Conservation (phyloP, 1,140 invertebrate species). For the Drosophila ercepeae region DNA sequence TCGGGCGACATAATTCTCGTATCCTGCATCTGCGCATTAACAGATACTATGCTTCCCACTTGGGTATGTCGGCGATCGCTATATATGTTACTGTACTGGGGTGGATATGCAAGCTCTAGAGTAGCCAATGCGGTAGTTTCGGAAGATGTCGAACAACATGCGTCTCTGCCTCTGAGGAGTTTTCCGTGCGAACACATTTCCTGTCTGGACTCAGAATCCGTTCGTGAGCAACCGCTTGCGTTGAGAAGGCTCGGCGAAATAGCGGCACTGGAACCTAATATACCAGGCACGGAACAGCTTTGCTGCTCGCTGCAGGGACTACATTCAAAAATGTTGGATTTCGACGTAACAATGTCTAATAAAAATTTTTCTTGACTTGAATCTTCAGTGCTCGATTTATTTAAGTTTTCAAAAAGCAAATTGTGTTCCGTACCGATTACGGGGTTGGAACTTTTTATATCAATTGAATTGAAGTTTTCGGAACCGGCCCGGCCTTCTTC, state of each 20-base stretch:
- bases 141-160: conserved; percentile 34
- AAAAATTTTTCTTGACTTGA: conserved; percentile 17
- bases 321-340: conserved; percentile 34
- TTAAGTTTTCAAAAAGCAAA: too few relatives aligned
- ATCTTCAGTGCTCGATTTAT: conserved; percentile 32
- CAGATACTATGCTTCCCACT: conserved; percentile 12
- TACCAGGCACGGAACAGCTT: conserved; percentile 23
- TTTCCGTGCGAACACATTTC: conserved; percentile 52
- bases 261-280: conserved; percentile 3
- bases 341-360: conserved; percentile 37
- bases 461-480: conserved; percentile 33
- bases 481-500: conserved; percentile 19
- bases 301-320: conserved; percentile 71
- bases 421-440: conserved; percentile 23
- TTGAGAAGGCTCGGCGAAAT: conserved; percentile 42
- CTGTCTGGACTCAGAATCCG: conserved; percentile 49
- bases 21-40: conserved; percentile 52
- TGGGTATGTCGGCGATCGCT: conserved; percentile 52
- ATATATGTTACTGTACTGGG: conserved; percentile 74
- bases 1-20: conserved; percentile 40
- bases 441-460: background rate
- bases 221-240: conserved; percentile 55
- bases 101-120: conserved; percentile 40
- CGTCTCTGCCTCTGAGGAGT: conserved; percentile 48
- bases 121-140: conserved; percentile 2